phyloP scores from a whole-genome alignment of 2,888 invertebrate species.

The Dexiosoma caninum region DNA sequence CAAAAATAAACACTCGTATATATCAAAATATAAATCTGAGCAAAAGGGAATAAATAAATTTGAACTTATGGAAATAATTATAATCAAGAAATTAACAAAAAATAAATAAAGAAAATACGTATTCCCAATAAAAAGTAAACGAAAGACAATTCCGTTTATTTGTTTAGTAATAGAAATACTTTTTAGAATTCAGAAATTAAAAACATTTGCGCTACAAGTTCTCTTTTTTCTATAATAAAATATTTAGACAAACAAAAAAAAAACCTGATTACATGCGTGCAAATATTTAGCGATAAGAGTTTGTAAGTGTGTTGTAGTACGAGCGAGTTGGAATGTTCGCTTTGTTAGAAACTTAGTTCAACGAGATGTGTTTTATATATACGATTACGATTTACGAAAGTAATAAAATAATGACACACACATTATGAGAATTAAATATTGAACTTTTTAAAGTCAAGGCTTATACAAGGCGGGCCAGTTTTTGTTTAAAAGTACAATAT shows the following conservation, averaged over 20 bases:
- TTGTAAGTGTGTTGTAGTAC: background rate
- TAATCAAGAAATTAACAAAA: background rate
- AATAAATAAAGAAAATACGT: background rate
- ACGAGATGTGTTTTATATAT: too few relatives aligned
- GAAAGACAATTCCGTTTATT: conserved; percentile 44
- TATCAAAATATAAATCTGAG: background rate
- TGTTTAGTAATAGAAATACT: conserved; percentile 44
- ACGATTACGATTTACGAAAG: too few relatives aligned
- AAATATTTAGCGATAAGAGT: conserved; percentile 29
- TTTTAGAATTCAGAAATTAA: conserved; percentile 27
- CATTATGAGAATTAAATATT: too few relatives aligned
- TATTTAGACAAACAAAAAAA: too few relatives aligned
- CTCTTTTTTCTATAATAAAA: background rate
- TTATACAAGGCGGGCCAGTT: too few relatives aligned
- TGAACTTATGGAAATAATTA: conserved; percentile 28
- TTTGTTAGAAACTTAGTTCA: too few relatives aligned
- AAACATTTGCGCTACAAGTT: conserved; percentile 17
- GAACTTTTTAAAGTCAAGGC: too few relatives aligned
- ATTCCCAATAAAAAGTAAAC: conserved; percentile 4
- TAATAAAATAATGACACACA: too few relatives aligned
- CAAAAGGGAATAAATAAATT: conserved; percentile 1
- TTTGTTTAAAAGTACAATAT: too few relatives aligned
- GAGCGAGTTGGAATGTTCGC: too few relatives aligned
- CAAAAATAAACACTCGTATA: conserved; percentile 15
- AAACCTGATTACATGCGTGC: conserved; percentile 8